phyloP scores from a whole-genome alignment of 2,888 invertebrate genomes.

The Hyposoter didymator region DNA sequence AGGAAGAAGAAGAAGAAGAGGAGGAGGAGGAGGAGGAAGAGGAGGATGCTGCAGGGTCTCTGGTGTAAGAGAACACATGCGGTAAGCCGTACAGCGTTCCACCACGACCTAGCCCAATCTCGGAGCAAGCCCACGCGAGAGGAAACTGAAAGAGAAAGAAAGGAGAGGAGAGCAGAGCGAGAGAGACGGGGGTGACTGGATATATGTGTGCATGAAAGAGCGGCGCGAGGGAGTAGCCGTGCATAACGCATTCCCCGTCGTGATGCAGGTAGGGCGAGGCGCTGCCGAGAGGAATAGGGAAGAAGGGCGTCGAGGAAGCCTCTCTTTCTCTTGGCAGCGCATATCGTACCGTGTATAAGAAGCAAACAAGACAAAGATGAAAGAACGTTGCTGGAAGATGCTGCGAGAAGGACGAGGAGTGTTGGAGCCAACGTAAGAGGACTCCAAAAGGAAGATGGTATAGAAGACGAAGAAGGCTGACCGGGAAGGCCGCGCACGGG shows the following conservation, averaged over 20 bases:
- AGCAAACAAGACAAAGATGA: slow-evolving; percentile 30
- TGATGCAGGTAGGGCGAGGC: slow-evolving; percentile 68
- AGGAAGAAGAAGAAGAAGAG: slow-evolving; percentile 17
- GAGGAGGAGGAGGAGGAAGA: slow-evolving; percentile 28
- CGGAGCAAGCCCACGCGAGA: slow-evolving; percentile 75
- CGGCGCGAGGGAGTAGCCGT: slow-evolving; percentile 75
- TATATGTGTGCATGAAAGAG: slow-evolving; percentile 40
- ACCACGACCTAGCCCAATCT: slow-evolving; percentile 80
- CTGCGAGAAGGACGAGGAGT: slow-evolving; percentile 28
- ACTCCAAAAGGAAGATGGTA: slow-evolving; percentile 64
- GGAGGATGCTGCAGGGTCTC: slow-evolving; percentile 62
- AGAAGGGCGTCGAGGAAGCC: slow-evolving; percentile 57
- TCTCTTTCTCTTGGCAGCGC: slow-evolving; percentile 38
- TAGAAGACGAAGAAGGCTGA: slow-evolving; percentile 71
- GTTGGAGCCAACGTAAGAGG: slow-evolving; percentile 42
- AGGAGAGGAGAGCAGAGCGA: neutral
- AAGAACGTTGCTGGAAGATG: slow-evolving; percentile 23
- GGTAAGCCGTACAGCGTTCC: slow-evolving; percentile 67
- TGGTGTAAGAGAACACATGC: slow-evolving; percentile 54
- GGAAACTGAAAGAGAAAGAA: slow-evolving; percentile 24
- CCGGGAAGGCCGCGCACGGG: slow-evolving; percentile 68
- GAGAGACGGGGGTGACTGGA: neutral
- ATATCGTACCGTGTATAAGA: slow-evolving; percentile 23
- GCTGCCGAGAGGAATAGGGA: slow-evolving; percentile 61
- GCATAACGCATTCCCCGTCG: slow-evolving; percentile 74